Evolutionary conservation across 2,888 invertebrate genomes (phyloP), one percentile per base, ranked within the genome.

Genomic region (Lithophane ornitopus): DNA sequence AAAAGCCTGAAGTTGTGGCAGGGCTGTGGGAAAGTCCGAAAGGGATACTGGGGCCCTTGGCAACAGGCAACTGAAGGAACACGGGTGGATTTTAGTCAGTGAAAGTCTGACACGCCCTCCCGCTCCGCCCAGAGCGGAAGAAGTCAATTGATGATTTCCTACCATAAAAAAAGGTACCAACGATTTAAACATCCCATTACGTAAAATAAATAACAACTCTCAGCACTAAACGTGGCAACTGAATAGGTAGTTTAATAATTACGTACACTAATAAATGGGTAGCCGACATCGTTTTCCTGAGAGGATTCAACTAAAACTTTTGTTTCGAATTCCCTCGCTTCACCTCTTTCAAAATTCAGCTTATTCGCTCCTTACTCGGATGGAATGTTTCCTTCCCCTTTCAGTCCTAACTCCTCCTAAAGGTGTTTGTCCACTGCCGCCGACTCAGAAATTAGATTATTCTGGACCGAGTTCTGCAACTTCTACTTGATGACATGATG

Each of bases 231-330:
- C 52, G 44, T 1, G 52, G 22, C 16, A 80, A 71, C 66, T 59
- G 44, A 80, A 80, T 72, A 34, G 34, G 6, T 34, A 70, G 81
- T 34, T 84, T 73, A 75, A 84, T 75, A 76, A 73, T 75, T 72
- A 84, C 59, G 49, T 61, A 46, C 14, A 59, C 19, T 68, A 59
- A 75, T 63, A 66, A 75, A 80, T 84, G 34, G 34, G 34, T 34
- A 67, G 59, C 59, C 9, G 44, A 56, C 80, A 76, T 62, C 59
- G 41, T 72, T 56, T 70, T 44, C 80, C 81, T 56, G 61, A 19
- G 74, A 39, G 75, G 49, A 70, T 68, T 63, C 49, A 70, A 61
- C 61, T 58, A 58, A 49, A 80, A 84, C 52, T 84, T 76, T 81
- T 70, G 81, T 70, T 52, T 26, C 6, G 49, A 56, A 62, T 68